A percentile compares a stretch with the other conserved stretches of the same genome.
Evolutionary conservation across 2,797 vertebrate species (phyloP).

Genomic region (Petrocephalus schoutedeni): DNA sequence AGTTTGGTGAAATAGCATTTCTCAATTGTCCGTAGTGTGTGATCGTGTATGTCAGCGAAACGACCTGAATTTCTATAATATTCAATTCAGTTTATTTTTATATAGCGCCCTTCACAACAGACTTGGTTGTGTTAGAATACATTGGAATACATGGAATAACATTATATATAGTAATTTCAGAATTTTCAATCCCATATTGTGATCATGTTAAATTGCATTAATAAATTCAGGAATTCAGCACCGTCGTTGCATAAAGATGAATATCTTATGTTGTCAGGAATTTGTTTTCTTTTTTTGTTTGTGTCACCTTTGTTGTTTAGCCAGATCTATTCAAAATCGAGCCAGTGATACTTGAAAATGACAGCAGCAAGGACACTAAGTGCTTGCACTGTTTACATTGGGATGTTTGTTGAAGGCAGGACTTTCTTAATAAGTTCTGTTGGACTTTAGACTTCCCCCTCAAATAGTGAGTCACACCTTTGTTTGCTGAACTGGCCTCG

Average conservation of each 20-base stretch:
- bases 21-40: too few species aligned
- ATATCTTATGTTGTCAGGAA: neutral
- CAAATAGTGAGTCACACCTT: conserved; percentile 34
- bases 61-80: neutral
- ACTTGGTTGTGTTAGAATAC: too few species aligned
- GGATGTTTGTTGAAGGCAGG: conserved; percentile 40
- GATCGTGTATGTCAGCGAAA: neutral
- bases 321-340: neutral
- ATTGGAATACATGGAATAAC: too few species aligned
- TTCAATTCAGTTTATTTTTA: too few species aligned
- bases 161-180: neutral
- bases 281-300: neutral
- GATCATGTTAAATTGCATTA: neutral
- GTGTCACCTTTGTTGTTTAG: neutral
- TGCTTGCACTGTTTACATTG: conserved; percentile 27
- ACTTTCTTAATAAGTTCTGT: conserved; percentile 27
- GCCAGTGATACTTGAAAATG: conserved; percentile 2
- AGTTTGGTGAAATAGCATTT: too few species aligned
- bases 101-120: too few species aligned
- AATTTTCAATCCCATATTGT: neutral
- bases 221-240: neutral
- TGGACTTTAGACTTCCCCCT: conserved; percentile 46
- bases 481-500: conserved; percentile 29
- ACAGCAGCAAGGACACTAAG: conserved; percentile 22
- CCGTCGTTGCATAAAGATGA: neutral